Conservation (phyloP, 1,140 invertebrate genomes). For the Bursaphelenchus mucronatus region DNA sequence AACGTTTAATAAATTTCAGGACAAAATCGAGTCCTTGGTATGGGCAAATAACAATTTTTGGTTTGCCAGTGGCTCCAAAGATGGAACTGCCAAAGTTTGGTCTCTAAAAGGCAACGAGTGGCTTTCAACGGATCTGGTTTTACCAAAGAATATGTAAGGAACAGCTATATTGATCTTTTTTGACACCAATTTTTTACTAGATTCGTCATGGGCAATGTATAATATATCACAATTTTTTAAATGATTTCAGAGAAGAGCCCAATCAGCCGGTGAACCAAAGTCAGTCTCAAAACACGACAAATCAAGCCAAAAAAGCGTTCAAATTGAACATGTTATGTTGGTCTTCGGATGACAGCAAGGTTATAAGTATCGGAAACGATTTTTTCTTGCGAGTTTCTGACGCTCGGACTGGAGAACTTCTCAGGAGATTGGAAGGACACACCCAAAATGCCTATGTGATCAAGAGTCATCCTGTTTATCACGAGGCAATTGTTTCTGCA, state of each 20-base stretch:
- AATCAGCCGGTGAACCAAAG: slow-evolving; percentile 10
- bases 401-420: slow-evolving; percentile 65
- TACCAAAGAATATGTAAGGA: not conserved
- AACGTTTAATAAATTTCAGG: slow-evolving; percentile 62
- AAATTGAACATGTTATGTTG: slow-evolving; percentile 93
- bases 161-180: not conserved
- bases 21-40: slow-evolving; percentile 89
- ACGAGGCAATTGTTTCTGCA: slow-evolving; percentile 75
- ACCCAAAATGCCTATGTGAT: slow-evolving; percentile 88
- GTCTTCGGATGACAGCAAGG: slow-evolving; percentile 78
- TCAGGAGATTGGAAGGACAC: slow-evolving; percentile 74
- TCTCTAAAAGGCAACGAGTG: slow-evolving; percentile 65
- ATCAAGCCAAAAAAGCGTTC: slow-evolving; percentile 68
- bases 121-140: slow-evolving; percentile 16
- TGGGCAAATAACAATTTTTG: slow-evolving; percentile 73
- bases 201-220: slow-evolving; percentile 8
- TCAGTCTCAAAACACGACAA: slow-evolving; percentile 62
- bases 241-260: slow-evolving; percentile 2
- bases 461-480: slow-evolving; percentile 82
- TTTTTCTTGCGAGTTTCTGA: slow-evolving; percentile 83
- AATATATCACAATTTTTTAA: slow-evolving; percentile 4
- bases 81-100: slow-evolving; percentile 92
- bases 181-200: slow-evolving; percentile 2
- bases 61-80: slow-evolving; percentile 91
- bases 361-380: slow-evolving; percentile 84